A percentile compares a stretch with the other conserved stretches of the same genome.
phyloP scores from a whole-genome alignment of 2,888 invertebrate species.

The Archips crataeganus region DNA sequence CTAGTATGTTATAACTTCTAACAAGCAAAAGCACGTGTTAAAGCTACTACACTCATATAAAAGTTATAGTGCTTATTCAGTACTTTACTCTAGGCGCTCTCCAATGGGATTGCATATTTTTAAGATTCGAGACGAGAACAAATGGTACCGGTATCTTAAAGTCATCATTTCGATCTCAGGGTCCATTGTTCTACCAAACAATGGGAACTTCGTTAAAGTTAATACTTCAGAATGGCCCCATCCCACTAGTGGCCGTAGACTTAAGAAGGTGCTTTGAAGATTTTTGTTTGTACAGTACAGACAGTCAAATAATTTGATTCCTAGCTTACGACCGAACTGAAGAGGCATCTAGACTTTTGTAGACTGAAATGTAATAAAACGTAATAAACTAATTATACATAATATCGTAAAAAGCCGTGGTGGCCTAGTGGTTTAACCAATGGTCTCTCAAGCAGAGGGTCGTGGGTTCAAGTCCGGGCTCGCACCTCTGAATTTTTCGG shows the following conservation, averaged over 20 bases:
- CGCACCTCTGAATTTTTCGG: too few relatives aligned
- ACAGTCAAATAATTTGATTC: not conserved
- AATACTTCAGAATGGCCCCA: slow-evolving; percentile 42
- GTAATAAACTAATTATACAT: too few relatives aligned
- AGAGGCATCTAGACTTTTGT: too few relatives aligned
- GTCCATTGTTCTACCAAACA: slow-evolving; percentile 45
- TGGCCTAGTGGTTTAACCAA: not conserved
- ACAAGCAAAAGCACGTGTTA: too few relatives aligned
- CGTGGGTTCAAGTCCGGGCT: too few relatives aligned
- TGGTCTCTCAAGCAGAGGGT: not conserved
- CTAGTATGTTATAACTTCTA: too few relatives aligned
- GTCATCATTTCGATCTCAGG: slow-evolving; percentile 38
- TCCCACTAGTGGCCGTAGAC: not conserved
- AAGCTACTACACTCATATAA: too few relatives aligned
- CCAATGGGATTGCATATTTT: not conserved
- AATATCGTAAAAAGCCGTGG: not conserved
- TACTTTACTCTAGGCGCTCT: too few relatives aligned
- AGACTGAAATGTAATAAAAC: too few relatives aligned
- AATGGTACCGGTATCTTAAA: slow-evolving; percentile 31
- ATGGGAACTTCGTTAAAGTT: slow-evolving; percentile 47
- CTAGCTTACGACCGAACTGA: too few relatives aligned
- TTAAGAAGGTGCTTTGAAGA: not conserved
- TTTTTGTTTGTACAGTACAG: not conserved
- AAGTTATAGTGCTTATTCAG: too few relatives aligned
- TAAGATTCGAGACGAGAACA: slow-evolving; percentile 14